A percentile compares a stretch with the other conserved stretches of the same genome.
Evolutionary conservation across 2,888 invertebrate genomes (phyloP).

Genomic region (Chalcosyrphus nemorum): DNA sequence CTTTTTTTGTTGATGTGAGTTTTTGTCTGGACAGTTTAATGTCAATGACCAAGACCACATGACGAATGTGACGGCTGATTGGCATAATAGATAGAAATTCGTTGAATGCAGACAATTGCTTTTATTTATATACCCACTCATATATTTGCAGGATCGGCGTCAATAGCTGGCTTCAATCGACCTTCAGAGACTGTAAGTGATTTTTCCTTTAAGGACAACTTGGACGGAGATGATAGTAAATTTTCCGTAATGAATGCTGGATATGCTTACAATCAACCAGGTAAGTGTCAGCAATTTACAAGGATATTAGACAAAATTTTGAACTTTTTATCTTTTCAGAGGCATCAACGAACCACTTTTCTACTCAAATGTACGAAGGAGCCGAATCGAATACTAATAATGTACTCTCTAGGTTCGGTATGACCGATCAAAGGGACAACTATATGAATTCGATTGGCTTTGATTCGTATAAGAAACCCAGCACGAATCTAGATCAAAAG

Average conservation of each 20-base stretch:
- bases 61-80: background rate
- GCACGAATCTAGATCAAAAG: constrained; percentile 75
- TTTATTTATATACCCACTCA: background rate
- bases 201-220: constrained; percentile 88
- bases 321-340: constrained; percentile 79
- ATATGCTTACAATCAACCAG: constrained; percentile 79
- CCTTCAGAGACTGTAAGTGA: constrained; percentile 84
- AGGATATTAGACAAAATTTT: background rate
- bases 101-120: too few species aligned
- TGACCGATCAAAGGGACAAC: constrained; percentile 85
- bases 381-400: constrained; percentile 76
- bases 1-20: background rate
- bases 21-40: background rate
- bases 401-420: constrained; percentile 83
- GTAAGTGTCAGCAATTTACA: constrained; percentile 61
- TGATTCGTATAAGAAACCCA: constrained; percentile 79
- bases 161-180: constrained; percentile 80
- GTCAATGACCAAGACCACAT: background rate
- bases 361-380: constrained; percentile 77
- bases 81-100: too few species aligned
- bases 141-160: constrained; percentile 77
- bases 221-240: constrained; percentile 78
- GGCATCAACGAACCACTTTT: constrained; percentile 79
- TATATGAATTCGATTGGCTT: constrained; percentile 83
- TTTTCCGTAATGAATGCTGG: constrained; percentile 74